These are phyloP conservation scores for Chondrilla cf. caribensis DNA, from an alignment of 37 sponge, comb jelly and placozoan genomes.

Conservation along the genomic window DNA sequence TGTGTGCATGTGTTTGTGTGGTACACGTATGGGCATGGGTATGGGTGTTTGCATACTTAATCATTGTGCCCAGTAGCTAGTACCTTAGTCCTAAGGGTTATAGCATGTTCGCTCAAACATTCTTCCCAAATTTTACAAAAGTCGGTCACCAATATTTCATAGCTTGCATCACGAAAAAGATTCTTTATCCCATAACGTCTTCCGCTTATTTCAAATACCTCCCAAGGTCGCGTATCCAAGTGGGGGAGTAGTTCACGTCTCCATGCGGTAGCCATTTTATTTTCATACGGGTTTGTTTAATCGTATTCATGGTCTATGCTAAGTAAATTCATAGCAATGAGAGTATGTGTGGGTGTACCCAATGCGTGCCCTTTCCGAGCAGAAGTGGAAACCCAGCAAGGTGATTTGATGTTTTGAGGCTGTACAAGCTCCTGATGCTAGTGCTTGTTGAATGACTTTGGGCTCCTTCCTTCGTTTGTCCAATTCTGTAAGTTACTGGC, in stretches of 20 bases:
- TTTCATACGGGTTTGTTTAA: background rate
- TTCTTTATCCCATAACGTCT: conserved; percentile 40
- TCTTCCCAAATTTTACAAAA: conserved; percentile 39
- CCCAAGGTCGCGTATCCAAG: conserved; percentile 56
- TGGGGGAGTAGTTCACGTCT: background rate
- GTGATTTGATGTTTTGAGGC: no score
- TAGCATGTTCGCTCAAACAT: conserved; percentile 13
- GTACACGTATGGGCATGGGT: background rate
- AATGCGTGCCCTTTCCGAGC: background rate
- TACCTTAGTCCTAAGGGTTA: background rate
- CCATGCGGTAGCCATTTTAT: conserved; percentile 33
- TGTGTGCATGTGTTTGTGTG: conserved; percentile 1
- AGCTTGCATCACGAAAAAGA: conserved; percentile 34
- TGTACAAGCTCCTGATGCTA: no score
- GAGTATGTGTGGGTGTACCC: background rate
- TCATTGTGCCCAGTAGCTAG: no score
- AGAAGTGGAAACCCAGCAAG: no score
- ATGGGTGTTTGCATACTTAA: background rate
- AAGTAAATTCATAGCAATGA: background rate
- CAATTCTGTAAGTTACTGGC: no score
- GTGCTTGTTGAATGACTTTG: no score
- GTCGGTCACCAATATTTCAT: conserved; percentile 53
- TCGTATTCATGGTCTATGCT: background rate
- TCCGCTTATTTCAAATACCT: conserved; percentile 14
- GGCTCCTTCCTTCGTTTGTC: no score